Evolutionary conservation across 2,113 vertebrate species (phyloP).

Genomic region (Hippocampus barbouri): DNA sequence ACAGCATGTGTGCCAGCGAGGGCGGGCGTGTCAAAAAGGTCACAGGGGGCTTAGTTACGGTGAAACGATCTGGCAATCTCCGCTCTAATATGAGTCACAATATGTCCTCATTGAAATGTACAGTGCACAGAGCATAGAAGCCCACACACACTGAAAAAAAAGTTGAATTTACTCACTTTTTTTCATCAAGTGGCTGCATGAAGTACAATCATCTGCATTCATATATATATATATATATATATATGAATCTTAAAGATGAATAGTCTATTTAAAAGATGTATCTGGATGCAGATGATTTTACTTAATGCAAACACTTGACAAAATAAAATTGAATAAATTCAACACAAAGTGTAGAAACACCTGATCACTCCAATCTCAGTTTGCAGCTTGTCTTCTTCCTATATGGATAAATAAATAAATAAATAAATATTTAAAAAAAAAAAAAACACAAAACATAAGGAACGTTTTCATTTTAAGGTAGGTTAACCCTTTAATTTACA

Average conservation of each 20-base stretch:
- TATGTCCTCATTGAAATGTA: constrained; percentile 52
- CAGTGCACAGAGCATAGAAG: constrained; percentile 22
- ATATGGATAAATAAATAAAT: not conserved
- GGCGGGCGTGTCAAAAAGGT: constrained; percentile 22
- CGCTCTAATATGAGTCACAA: constrained; percentile 50
- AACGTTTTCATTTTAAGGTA: constrained; percentile 22
- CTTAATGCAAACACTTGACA: too few species aligned
- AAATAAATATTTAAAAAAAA: not conserved
- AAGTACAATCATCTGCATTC: too few species aligned
- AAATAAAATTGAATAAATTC: too few species aligned
- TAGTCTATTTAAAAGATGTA: constrained; percentile 1
- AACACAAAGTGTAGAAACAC: not conserved
- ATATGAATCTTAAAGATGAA: too few species aligned
- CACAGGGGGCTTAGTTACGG: constrained; percentile 24
- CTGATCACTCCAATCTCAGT: not conserved
- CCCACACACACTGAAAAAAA: constrained; percentile 1
- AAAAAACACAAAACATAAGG: not conserved
- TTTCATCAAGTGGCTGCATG: too few species aligned
- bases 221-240: too few species aligned
- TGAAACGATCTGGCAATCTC: constrained; percentile 5
- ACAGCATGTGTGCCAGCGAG: constrained; percentile 1
- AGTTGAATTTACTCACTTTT: too few species aligned
- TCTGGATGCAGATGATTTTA: constrained; percentile 2
- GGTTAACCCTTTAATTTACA: constrained; percentile 32
- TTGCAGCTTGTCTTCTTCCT: not conserved